Evolutionary conservation across 2,888 invertebrate species (phyloP).

Genomic region (Meganola albula): DNA sequence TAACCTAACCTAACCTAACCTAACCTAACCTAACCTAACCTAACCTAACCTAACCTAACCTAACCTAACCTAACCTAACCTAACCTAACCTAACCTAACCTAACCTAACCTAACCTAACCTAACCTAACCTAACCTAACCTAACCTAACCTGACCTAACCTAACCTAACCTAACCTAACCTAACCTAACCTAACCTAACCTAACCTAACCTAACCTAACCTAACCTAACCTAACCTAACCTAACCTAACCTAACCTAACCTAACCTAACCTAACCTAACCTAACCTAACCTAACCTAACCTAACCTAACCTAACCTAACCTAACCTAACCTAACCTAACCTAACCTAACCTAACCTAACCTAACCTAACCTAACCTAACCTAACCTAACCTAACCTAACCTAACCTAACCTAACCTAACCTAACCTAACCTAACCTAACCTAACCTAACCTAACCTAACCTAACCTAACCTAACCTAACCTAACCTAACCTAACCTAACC

Average conservation of each 20-base stretch:
- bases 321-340: conserved; percentile 19
- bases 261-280: conserved; percentile 20
- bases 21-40: conserved; percentile 10
- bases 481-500: conserved; percentile 16
- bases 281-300: conserved; percentile 22
- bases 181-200: conserved; percentile 23
- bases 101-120: conserved; percentile 11
- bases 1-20: conserved; percentile 8
- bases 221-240: conserved; percentile 22
- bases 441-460: conserved; percentile 21
- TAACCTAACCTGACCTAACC: conserved; percentile 19
- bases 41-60: conserved; percentile 11
- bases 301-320: conserved; percentile 21
- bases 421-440: conserved; percentile 21
- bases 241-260: conserved; percentile 21
- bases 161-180: conserved; percentile 23
- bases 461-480: conserved; percentile 20
- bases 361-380: conserved; percentile 25
- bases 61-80: conserved; percentile 11
- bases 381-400: conserved; percentile 25
- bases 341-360: conserved; percentile 21
- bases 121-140: conserved; percentile 16
- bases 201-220: conserved; percentile 19
- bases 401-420: conserved; percentile 20
- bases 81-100: conserved; percentile 14